Base-by-base conservation (phyloP, 1,140 invertebrate species). In the Drosophila albomicans region DNA sequence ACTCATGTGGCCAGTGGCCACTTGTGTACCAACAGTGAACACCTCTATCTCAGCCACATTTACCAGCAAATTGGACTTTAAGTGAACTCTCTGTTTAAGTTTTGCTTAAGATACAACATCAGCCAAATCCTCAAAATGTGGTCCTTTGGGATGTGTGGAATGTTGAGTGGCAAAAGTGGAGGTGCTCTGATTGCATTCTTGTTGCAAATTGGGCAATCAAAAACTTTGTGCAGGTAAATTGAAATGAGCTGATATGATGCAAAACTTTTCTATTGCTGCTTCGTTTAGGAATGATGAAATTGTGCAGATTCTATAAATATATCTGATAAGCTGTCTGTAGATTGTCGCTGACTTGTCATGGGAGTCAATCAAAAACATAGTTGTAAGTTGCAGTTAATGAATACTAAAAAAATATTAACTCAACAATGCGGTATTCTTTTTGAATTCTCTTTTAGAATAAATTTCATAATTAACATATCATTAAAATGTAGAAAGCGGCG, bases 151-250 rank as follows among this genome's bases (percentile, higher is more conserved):
- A 15, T 16, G 28, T 20, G 16, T 35, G 56, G 28, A 32, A 32
- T 32, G 38, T 8, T 48, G 45, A 11, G 45, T 48, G 28, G 38
- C 11, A 8, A n/a, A 58, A 10, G 25, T 43, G 56, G 16, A 10
- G 57, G 25, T 28, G 25, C 3, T 30, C 48, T 58, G 70, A 72
- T 73, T 73, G 70, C 70, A 59, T 59, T 72, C 45, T 28, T 38
- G 15, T 48, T 66, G 62, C 67, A 78, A 81, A 75, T 82, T 82
- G 80, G 80, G 25, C 80, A 75, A 82, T 82, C 79, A 75, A 56
- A 82, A 82, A 57, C 49, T 81, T 67, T 48, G n/a, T 64, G 45
- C 69, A 78, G 75, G 69, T 75, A 78, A 82, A 79, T 66, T 78
- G 69, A 66, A 73, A 73, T 68, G 46, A 67, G 32, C 43, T 16